phyloP scores from a whole-genome alignment of 2,113 vertebrate genomes.

The Cynoglossus semilaevis region DNA sequence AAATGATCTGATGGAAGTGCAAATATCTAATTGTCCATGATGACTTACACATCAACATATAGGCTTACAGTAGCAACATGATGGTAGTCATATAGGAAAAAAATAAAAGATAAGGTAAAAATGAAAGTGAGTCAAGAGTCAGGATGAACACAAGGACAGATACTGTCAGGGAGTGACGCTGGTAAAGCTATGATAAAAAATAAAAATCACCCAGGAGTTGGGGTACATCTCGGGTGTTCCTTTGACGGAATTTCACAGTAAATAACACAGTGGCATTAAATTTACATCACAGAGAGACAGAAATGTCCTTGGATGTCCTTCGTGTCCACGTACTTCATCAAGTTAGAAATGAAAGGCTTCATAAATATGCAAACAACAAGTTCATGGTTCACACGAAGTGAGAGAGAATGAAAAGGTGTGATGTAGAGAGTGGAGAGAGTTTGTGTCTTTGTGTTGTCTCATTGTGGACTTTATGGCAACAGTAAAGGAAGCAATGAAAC shows the following conservation, averaged over 20 bases:
- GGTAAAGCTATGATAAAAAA: background rate
- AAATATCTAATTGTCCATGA: background rate
- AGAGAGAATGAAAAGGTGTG: background rate
- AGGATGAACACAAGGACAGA: background rate
- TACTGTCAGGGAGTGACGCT: background rate
- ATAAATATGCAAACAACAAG: background rate
- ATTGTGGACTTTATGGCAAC: too few relatives aligned
- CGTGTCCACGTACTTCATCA: too few relatives aligned
- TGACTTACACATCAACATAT: background rate
- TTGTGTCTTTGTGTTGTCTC: too few relatives aligned
- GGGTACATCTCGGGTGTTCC: too few relatives aligned
- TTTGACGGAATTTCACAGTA: too few relatives aligned
- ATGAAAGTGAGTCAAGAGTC: background rate
- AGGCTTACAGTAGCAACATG: background rate
- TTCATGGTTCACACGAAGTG: background rate
- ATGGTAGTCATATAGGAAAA: background rate
- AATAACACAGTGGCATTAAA: too few relatives aligned
- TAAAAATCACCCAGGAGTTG: too few relatives aligned
- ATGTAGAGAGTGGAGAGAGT: background rate
- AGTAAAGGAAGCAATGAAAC: too few relatives aligned
- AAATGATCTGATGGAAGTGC: conserved; percentile 1
- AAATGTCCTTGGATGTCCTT: too few relatives aligned
- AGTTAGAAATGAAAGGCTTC: background rate
- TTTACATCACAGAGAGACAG: too few relatives aligned
- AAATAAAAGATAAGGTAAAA: background rate